These are phyloP conservation scores for Agonopterix arenella DNA, from an alignment of 2,888 invertebrate genomes.

Conservation along the genomic window DNA sequence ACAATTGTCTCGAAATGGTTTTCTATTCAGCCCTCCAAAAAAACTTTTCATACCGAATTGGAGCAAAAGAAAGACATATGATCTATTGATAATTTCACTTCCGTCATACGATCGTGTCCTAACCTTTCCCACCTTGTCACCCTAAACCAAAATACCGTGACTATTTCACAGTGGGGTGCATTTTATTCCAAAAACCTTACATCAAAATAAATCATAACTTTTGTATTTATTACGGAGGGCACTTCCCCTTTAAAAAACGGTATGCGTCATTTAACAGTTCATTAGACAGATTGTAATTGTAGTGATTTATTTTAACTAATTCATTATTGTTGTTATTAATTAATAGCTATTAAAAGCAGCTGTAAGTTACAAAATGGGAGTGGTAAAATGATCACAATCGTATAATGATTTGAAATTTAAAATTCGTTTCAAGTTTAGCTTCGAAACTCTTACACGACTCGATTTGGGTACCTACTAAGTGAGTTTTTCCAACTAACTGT, in stretches of 20 bases:
- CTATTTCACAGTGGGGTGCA: slow-evolving; percentile 9
- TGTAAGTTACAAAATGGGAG: not conserved
- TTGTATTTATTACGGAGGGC: slow-evolving; percentile 2
- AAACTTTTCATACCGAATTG: no score
- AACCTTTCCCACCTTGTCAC: slow-evolving; percentile 4
- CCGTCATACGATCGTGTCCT: not conserved
- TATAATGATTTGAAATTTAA: not conserved
- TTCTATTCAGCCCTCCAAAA: no score
- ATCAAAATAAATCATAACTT: slow-evolving; percentile 7
- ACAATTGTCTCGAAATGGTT: no score
- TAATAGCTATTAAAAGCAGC: not conserved
- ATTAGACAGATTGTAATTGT: slow-evolving; percentile 8
- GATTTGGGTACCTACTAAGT: no score
- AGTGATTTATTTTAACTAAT: slow-evolving; percentile 5
- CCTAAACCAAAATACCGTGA: slow-evolving; percentile 6
- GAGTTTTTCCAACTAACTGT: no score
- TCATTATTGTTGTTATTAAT: slow-evolving; percentile 3
- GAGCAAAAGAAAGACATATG: no score
- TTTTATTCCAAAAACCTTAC: slow-evolving; percentile 5
- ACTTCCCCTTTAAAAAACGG: slow-evolving; percentile 15
- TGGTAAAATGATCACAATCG: not conserved
- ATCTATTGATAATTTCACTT: no score
- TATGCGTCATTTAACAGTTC: slow-evolving; percentile 13
- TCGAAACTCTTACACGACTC: no score
- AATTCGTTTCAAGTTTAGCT: no score